A percentile compares a stretch with the other conserved stretches of the same genome.
Evolutionary conservation across 2,888 invertebrate genomes (phyloP).

Genomic region (Drosophila kanekoi): DNA sequence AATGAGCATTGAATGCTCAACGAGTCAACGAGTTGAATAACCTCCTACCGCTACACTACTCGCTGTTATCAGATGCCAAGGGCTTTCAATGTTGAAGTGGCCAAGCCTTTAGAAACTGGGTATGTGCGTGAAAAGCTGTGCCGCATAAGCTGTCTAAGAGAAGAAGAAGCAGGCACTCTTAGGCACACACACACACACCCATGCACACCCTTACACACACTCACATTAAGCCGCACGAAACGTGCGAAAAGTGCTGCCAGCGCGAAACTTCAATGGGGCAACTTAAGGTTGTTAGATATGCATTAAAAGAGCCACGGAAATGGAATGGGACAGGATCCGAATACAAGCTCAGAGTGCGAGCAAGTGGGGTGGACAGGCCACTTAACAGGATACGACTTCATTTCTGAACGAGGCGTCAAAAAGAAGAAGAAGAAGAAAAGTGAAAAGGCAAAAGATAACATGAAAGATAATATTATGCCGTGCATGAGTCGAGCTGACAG

Average conservation of each 20-base stretch:
- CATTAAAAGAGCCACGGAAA: conserved; percentile 69
- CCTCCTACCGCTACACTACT: neutral
- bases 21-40: conserved; percentile 35
- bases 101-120: conserved; percentile 32
- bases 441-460: conserved; percentile 75
- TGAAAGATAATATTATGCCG: conserved; percentile 78
- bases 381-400: conserved; percentile 76
- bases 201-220: neutral
- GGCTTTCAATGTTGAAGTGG: conserved; percentile 53
- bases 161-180: conserved; percentile 34
- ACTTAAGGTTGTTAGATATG: conserved; percentile 72
- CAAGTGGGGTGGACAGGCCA: conserved; percentile 41
- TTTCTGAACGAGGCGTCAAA: conserved; percentile 61
- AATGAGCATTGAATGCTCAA: conserved; percentile 39
- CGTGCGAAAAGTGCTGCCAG: conserved; percentile 59
- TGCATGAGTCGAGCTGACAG: conserved; percentile 27
- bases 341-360: neutral
- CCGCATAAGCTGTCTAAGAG: conserved; percentile 32
- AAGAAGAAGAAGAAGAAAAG: conserved; percentile 37
- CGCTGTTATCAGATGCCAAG: conserved; percentile 50
- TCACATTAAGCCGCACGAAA: conserved; percentile 61
- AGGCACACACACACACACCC: conserved; percentile 56
- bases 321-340: conserved; percentile 24
- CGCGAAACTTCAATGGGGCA: conserved; percentile 61
- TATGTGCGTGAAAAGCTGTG: conserved; percentile 25